These are phyloP conservation scores for Luidia sarsii DNA, from an alignment of 53 echinoderm and acorn worm species.

Conservation along the genomic window DNA sequence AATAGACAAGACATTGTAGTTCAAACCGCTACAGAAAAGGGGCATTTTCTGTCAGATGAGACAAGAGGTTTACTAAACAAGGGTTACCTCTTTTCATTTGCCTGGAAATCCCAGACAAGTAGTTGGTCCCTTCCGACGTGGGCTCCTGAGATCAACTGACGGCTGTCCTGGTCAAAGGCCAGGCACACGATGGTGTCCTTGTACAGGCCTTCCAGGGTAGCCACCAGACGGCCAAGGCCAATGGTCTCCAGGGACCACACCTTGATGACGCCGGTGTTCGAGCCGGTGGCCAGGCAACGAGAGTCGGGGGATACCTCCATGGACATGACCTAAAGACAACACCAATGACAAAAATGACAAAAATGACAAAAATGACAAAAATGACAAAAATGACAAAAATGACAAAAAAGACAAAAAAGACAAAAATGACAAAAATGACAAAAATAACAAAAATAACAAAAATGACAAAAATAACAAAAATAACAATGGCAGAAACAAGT, in stretches of 20 bases:
- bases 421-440: too few relatives aligned
- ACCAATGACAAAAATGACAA: too few relatives aligned
- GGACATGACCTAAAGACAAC: conserved; percentile 7
- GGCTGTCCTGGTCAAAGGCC: conserved; percentile 60
- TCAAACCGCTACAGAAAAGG: too few relatives aligned
- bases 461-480: too few relatives aligned
- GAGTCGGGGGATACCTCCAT: conserved; percentile 55
- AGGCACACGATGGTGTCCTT: conserved; percentile 62
- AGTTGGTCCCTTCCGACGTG: conserved; percentile 71
- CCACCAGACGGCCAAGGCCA: conserved; percentile 60
- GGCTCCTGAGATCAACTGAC: conserved; percentile 54
- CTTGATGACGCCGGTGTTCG: conserved; percentile 55
- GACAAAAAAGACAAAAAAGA: too few relatives aligned
- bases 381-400: too few relatives aligned
- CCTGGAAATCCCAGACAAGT: conserved; percentile 67
- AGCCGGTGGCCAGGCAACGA: conserved; percentile 61
- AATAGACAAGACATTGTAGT: too few relatives aligned
- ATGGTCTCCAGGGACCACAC: conserved; percentile 66
- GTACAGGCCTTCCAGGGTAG: conserved; percentile 39
- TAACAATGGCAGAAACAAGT: too few relatives aligned
- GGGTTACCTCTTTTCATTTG: conserved; percentile 31
- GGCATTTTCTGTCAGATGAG: too few relatives aligned
- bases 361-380: too few relatives aligned
- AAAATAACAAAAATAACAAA: too few relatives aligned
- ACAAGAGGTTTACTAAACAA: too few relatives aligned